Evolutionary conservation across 2,797 vertebrate species (phyloP), one percentile per base, ranked within the genome.

Genomic region (Enteromius treurensis): DNA sequence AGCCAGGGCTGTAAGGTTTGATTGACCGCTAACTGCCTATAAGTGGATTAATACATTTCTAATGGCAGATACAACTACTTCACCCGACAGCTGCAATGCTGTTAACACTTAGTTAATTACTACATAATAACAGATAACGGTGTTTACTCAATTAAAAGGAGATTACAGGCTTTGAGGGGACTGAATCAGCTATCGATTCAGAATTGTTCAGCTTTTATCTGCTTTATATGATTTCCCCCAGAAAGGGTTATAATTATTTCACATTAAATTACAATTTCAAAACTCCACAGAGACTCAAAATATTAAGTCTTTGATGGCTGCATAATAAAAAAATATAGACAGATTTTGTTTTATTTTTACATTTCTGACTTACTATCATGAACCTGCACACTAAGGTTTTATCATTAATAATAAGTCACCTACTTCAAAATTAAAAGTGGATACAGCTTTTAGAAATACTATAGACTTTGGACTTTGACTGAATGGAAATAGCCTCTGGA

Each of bases 81-180:
- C 4, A 74, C 37, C 53, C 26, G 70, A 37, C 8, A 32, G 55
- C 34, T 49, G 9, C 32, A 45, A 64, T 74, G 26, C 21, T 32
- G n/a, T 79, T 74, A 51, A 75, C n/a, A 76, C 26, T 26, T 26
- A 53, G 60, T 17, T 58, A 65, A 19, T 81, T 76, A 51, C 60
- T 17, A n/a, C 34, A 47, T 4, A 74, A 47, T 45, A 32, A 85
- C 21, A 3, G 21, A 29, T 64, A 62, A 81, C 58, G 21, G n/a
- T 42, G 53, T 70, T 81, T n/a, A 26, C 14, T 37, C 42, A 21
- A 40, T 58, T 70, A 26, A 76, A 29, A 80, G 4, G 11, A 34
- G 51, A 58, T 45, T 80, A 49, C 14, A 51, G 9, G 9, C 2
- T 42, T 77, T 79, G 21, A 29, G n/a, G 32, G 8, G 10, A 21